Conservation (phyloP, 2,888 invertebrate genomes). For the Agrenia bidenticulata region DNA sequence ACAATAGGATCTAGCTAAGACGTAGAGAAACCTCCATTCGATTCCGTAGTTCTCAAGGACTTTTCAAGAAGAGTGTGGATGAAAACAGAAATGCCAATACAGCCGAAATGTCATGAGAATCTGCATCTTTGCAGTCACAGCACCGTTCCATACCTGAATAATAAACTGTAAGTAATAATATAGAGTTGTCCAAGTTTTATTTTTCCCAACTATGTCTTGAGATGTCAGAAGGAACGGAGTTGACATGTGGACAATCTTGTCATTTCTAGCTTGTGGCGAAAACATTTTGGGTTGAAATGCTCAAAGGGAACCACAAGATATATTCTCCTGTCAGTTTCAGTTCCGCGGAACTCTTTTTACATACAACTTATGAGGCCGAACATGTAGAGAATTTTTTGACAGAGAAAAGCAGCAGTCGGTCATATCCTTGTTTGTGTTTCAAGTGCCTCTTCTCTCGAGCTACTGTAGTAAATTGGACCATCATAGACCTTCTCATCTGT, state of each 20-base stretch:
- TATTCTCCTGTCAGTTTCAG: slow-evolving; percentile 6
- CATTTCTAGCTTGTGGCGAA: no score
- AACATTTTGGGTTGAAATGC: no score
- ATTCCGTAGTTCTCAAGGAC: no score
- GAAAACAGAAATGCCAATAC: no score
- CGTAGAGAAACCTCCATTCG: no score
- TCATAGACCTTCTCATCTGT: no score
- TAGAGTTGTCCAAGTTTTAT: background rate
- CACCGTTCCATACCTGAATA: no score
- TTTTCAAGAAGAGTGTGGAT: no score
- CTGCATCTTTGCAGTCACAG: no score
- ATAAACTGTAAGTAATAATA: no score
- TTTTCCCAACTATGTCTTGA: background rate
- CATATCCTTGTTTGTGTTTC: background rate
- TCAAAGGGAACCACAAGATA: slow-evolving; percentile 1
- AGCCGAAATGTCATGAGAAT: no score
- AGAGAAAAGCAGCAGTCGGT: background rate
- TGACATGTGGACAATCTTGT: background rate
- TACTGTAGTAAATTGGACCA: background rate
- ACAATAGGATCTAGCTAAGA: no score
- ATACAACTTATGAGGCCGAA: background rate
- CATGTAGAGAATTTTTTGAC: background rate
- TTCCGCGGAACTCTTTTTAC: background rate
- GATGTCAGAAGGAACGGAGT: background rate
- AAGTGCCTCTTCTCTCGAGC: background rate